A percentile compares a stretch with the other conserved stretches of the same genome.
phyloP scores from a whole-genome alignment of 2,797 vertebrate genomes.

The Xyrichtys novacula region DNA sequence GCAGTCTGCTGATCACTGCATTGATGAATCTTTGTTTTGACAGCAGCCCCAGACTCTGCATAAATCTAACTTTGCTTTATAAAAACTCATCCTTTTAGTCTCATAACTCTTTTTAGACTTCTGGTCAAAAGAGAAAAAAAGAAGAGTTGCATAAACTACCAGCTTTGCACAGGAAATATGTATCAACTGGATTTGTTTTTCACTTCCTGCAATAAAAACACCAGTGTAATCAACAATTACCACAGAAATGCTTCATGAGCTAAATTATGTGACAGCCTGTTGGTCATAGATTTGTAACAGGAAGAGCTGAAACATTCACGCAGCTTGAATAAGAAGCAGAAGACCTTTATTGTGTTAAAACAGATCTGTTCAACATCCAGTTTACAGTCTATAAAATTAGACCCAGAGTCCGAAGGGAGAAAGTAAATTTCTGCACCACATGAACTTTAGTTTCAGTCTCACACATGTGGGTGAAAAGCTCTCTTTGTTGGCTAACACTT shows the following conservation, averaged over 20 bases:
- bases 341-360: background rate
- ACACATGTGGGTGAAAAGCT: background rate
- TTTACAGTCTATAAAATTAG: background rate
- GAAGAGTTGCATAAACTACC: too few species aligned
- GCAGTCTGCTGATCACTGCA: too few species aligned
- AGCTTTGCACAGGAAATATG: too few species aligned
- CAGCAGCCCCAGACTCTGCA: too few species aligned
- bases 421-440: background rate
- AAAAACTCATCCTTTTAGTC: too few species aligned
- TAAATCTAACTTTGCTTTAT: too few species aligned
- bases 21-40: too few species aligned
- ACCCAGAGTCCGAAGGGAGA: background rate
- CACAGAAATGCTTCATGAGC: background rate
- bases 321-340: background rate
- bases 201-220: too few species aligned
- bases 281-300: background rate
- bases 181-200: too few species aligned
- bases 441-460: slow-evolving; percentile 10
- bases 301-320: background rate
- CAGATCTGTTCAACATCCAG: background rate
- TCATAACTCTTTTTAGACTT: too few species aligned
- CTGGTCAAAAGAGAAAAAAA: too few species aligned
- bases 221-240: slow-evolving; percentile 5
- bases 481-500: background rate
- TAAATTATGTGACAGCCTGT: background rate